phyloP scores from a whole-genome alignment of 2,888 invertebrate genomes.

The Panorpa germanica region DNA sequence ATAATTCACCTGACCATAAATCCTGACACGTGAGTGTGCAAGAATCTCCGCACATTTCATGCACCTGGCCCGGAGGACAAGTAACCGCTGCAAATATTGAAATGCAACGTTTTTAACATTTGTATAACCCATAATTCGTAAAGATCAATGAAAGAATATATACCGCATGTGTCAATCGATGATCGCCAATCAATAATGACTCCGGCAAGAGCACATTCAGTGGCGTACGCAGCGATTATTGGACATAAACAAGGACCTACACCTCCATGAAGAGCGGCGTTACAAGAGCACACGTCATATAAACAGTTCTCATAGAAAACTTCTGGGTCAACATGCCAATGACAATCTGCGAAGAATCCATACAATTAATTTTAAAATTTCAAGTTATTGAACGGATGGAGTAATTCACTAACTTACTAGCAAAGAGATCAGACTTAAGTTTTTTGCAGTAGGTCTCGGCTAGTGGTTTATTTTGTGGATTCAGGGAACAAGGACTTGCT shows the following conservation, averaged over 20 bases:
- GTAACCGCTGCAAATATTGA: constrained; percentile 32
- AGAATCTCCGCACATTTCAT: constrained; percentile 69
- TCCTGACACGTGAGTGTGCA: constrained; percentile 61
- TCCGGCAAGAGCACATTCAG: constrained; percentile 55
- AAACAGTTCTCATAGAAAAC: constrained; percentile 64
- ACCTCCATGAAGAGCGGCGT: too few species aligned
- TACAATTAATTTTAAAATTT: too few species aligned
- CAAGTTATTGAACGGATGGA: constrained; percentile 6
- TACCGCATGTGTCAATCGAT: constrained; percentile 56
- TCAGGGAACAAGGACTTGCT: constrained; percentile 52
- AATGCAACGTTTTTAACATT: neutral
- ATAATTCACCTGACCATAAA: constrained; percentile 18
- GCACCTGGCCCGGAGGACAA: constrained; percentile 62
- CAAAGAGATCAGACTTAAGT: constrained; percentile 46
- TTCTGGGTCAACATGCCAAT: constrained; percentile 61
- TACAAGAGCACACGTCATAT: constrained; percentile 78
- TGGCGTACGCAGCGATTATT: constrained; percentile 64
- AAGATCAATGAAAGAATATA: constrained; percentile 16
- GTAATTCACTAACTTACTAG: constrained; percentile 33
- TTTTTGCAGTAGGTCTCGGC: constrained; percentile 56
- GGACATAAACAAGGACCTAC: constrained; percentile 55
- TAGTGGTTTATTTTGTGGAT: constrained; percentile 44
- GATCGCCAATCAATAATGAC: constrained; percentile 60
- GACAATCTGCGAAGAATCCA: constrained; percentile 48
- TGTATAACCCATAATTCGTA: too few species aligned